Conservation (phyloP, 2,113 vertebrate species). For the Circaetus gallicus region DNA sequence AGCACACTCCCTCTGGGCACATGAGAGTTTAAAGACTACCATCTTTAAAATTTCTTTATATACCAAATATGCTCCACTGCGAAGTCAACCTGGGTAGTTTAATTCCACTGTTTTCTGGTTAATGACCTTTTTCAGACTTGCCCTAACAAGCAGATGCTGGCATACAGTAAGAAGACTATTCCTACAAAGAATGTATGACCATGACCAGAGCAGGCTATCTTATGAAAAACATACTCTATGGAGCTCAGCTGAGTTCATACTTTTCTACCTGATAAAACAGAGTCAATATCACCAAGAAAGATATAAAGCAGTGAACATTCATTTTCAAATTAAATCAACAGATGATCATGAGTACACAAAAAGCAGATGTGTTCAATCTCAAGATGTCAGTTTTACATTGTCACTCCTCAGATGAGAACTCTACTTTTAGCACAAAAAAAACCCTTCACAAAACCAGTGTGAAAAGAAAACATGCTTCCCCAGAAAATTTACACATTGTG, state of each 20-base stretch:
- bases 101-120: neutral
- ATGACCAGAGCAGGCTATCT: neutral
- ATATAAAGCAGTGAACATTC: neutral
- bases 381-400: neutral
- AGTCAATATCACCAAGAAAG: neutral
- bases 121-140: neutral
- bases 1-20: neutral
- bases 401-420: neutral
- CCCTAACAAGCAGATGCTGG: neutral
- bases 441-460: neutral
- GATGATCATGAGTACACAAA: neutral
- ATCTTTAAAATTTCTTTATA: neutral
- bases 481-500: neutral
- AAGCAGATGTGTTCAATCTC: neutral
- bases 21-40: neutral
- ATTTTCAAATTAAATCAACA: neutral
- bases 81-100: neutral
- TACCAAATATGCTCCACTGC: neutral
- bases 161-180: neutral
- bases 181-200: neutral
- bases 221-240: neutral
- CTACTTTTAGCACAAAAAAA: neutral
- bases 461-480: neutral
- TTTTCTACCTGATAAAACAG: neutral
- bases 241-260: neutral